phyloP scores from a whole-genome alignment of 2,113 vertebrate species.

The Anas platyrhynchos region DNA sequence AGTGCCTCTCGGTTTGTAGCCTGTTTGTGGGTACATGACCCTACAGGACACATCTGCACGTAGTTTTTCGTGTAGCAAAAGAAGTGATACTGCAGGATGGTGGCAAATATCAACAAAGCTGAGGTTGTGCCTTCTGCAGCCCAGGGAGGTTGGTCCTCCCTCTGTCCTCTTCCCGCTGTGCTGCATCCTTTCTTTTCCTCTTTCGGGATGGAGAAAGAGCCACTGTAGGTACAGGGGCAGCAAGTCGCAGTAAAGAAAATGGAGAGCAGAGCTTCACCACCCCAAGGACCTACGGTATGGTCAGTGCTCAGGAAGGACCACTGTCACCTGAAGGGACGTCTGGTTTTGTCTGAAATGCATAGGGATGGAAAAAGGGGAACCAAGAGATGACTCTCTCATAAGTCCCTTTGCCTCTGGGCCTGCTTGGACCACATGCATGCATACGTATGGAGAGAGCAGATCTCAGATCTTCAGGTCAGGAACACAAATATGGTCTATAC shows the following conservation, averaged over 20 bases:
- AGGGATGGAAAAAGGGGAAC: background rate
- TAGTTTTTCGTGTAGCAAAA: background rate
- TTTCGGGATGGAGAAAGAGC: background rate
- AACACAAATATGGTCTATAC: background rate
- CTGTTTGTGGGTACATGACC: background rate
- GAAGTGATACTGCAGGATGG: background rate
- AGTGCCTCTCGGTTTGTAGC: background rate
- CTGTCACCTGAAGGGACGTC: background rate
- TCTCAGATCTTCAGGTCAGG: background rate
- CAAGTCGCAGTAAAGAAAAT: background rate
- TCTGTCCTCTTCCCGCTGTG: background rate
- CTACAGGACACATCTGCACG: background rate
- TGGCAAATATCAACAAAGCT: background rate
- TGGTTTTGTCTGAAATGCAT: background rate
- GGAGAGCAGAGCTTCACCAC: background rate
- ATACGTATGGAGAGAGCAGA: background rate
- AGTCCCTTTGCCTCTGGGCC: background rate
- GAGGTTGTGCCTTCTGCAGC: background rate
- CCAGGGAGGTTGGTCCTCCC: background rate
- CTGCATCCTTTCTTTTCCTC: background rate
- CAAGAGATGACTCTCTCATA: background rate
- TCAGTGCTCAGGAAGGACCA: rapidly evolving
- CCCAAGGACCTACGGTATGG: background rate
- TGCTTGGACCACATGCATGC: rapidly evolving
- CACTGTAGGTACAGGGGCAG: background rate